Base-by-base conservation (phyloP, 1,140 invertebrate genomes). In the Diorhabda sublineata region DNA sequence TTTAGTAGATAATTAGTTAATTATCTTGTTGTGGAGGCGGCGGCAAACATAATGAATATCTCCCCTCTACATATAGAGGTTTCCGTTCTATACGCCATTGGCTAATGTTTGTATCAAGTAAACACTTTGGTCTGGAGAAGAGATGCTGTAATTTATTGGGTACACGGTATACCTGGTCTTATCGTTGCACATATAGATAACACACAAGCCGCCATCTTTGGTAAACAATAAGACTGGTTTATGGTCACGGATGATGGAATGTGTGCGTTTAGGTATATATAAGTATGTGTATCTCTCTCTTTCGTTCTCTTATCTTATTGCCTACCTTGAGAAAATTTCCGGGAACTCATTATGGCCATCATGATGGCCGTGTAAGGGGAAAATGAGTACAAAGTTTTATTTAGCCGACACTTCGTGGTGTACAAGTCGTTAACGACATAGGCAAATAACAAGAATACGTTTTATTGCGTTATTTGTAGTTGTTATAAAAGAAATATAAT, bases 131-230 rank as follows among this genome's bases (percentile, higher is more conserved):
- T 58, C 26, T 11, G 65, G 73, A 68, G 68, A 71, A 68, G 71
- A 74, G 74, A 76, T 76, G 74, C 74, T 73, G 74, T 76, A 76
- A 76, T 76, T 76, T 74, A 76, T 76, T 76, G 73, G 74, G 74
- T 74, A 76, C 72, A 75, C 74, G 68, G 69, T 69, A 75, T 76
- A 76, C 73, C 73, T 74, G 74, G 74, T 69, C 74, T 76, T 76
- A 76, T 76, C 74, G 74, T 71, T 69, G 73, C 71, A 73, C 67
- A 70, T 57, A 64, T 61, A 76, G 74, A 75, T 76, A 76, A 76
- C 71, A 76, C 69, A 70, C 69, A 62, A 67, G 71, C 74, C 74
- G 74, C 74, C 74, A 76, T 76, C 73, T 76, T 76, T 69, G 68
- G 69, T 67, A 76, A 76, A 76, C 74, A 76, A n/a, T 45, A 60